A percentile compares a stretch with the other conserved stretches of the same genome.
These are phyloP conservation scores for Stomorhina lunata DNA, from an alignment of 2,888 invertebrate species.

Conservation along the genomic window DNA sequence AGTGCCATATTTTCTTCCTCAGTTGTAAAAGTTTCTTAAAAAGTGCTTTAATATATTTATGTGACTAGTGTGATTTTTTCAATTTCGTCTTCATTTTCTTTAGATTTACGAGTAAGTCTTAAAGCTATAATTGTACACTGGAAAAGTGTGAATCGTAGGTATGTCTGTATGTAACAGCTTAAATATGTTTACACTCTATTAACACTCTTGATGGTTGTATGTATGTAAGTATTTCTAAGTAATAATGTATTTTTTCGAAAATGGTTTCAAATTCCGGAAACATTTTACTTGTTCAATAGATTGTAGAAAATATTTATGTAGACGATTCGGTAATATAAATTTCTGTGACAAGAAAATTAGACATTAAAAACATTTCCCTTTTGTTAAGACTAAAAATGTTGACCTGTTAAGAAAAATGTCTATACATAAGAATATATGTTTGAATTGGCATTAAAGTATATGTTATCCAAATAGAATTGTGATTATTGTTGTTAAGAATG, in stretches of 20 bases:
- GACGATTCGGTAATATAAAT: background rate
- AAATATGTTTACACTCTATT: slow-evolving; percentile 60
- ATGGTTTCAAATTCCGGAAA: slow-evolving; percentile 65
- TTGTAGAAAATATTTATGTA: slow-evolving; percentile 41
- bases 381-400: background rate
- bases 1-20: background rate
- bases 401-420: slow-evolving; percentile 21
- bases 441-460: too few relatives aligned
- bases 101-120: background rate
- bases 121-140: background rate
- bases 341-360: slow-evolving; percentile 36
- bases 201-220: slow-evolving; percentile 47
- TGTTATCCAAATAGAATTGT: too few relatives aligned
- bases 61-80: slow-evolving; percentile 7
- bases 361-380: slow-evolving; percentile 44
- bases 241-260: slow-evolving; percentile 51
- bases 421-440: too few relatives aligned
- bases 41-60: slow-evolving; percentile 23
- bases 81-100: slow-evolving; percentile 30
- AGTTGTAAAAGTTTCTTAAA: slow-evolving; percentile 21
- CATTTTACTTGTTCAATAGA: slow-evolving; percentile 53
- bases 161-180: background rate
- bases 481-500: too few relatives aligned
- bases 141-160: background rate
- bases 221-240: slow-evolving; percentile 54